phyloP scores from a whole-genome alignment of 2,888 invertebrate genomes.

The Nemotelus nigrinus region DNA sequence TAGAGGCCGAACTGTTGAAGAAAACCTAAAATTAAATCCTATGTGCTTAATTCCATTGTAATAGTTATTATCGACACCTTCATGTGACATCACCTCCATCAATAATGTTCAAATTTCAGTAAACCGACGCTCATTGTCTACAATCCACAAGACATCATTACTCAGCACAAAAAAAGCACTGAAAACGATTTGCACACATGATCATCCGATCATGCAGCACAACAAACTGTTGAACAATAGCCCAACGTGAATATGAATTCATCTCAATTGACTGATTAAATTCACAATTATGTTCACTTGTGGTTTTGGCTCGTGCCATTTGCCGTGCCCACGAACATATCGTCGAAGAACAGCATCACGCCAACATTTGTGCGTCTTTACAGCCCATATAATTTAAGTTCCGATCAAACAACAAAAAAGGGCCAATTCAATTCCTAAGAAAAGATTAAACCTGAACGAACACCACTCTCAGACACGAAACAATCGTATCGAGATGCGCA shows the following conservation, averaged over 20 bases:
- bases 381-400: conserved; percentile 40
- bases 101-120: background rate
- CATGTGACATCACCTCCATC: background rate
- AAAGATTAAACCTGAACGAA: background rate
- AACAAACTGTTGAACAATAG: conserved; percentile 18
- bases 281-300: conserved; percentile 41
- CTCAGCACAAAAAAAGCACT: conserved; percentile 6
- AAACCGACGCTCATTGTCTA: background rate
- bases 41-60: too few relatives aligned
- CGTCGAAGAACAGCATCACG: background rate
- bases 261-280: conserved; percentile 45
- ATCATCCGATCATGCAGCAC: conserved; percentile 3
- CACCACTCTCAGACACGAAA: too few relatives aligned
- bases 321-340: background rate
- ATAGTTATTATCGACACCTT: background rate
- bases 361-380: conserved; percentile 21
- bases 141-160: conserved; percentile 17
- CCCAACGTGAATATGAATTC: conserved; percentile 41
- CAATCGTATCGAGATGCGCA: background rate
- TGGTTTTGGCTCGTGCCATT: conserved; percentile 41
- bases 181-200: conserved; percentile 34
- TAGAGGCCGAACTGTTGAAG: too few relatives aligned
- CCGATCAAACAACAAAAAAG: conserved; percentile 32
- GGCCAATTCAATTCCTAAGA: conserved; percentile 31
- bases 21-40: too few relatives aligned